Evolutionary conservation across 2,888 invertebrate species (phyloP).

Genomic region (Philopedon plagiatum): DNA sequence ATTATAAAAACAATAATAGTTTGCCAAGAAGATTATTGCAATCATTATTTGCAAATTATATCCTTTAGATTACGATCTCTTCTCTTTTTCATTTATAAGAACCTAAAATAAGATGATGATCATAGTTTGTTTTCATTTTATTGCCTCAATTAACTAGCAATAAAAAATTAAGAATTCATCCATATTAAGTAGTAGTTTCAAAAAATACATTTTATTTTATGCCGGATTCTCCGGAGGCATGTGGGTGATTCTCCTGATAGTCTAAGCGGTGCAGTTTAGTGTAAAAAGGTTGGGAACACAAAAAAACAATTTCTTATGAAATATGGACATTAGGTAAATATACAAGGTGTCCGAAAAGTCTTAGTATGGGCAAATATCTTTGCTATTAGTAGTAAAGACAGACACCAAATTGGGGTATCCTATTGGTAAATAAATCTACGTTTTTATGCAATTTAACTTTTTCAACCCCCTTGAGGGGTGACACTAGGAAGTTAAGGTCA

Average conservation of each 20-base stretch:
- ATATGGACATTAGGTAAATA: too few species aligned
- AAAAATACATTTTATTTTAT: conserved; percentile 17
- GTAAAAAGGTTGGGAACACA: too few species aligned
- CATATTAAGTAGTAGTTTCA: conserved; percentile 14
- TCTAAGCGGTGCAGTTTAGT: too few species aligned
- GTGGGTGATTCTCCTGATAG: conserved; percentile 1
- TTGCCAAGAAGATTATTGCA: neutral
- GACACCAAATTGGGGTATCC: too few species aligned
- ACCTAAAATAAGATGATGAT: conserved; percentile 18
- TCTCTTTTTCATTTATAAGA: conserved; percentile 6
- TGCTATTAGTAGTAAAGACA: too few species aligned
- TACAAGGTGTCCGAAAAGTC: too few species aligned
- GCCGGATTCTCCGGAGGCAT: neutral
- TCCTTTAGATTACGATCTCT: conserved; percentile 1
- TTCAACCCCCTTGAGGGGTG: too few species aligned
- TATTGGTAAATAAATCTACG: too few species aligned
- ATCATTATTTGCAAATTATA: conserved; percentile 18
- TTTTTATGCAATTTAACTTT: too few species aligned
- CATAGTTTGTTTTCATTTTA: conserved; percentile 12
- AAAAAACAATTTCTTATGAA: too few species aligned
- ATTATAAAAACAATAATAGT: conserved; percentile 7
- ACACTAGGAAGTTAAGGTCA: too few species aligned
- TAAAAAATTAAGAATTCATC: conserved; percentile 12
- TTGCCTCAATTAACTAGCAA: conserved; percentile 1
- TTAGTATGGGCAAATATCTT: too few species aligned